These are phyloP conservation scores for Xestia c-nigrum DNA, from an alignment of 2,888 invertebrate genomes.

Conservation along the genomic window DNA sequence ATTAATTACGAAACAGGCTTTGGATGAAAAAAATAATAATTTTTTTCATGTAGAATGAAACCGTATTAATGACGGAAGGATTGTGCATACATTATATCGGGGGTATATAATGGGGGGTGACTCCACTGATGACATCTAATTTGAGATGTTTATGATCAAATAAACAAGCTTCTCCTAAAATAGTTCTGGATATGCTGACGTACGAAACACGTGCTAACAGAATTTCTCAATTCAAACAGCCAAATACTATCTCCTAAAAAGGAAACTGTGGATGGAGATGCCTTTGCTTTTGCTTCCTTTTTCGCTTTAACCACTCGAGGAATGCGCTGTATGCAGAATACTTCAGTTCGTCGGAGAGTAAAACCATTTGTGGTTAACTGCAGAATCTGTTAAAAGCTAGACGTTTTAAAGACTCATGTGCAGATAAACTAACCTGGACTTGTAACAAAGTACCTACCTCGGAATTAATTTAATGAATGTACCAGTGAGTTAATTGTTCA, in stretches of 20 bases:
- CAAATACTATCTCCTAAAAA: not conserved
- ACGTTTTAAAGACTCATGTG: conserved; percentile 21
- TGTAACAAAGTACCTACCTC: not conserved
- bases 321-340: conserved; percentile 27
- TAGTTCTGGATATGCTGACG: not conserved
- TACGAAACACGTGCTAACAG: not conserved
- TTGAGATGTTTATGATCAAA: not conserved
- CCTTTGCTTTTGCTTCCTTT: conserved; percentile 18
- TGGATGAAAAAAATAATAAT: not conserved
- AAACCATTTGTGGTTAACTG: conserved; percentile 40
- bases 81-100: not conserved
- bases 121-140: not conserved
- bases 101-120: not conserved
- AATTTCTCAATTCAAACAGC: not conserved
- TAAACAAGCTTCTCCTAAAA: not conserved
- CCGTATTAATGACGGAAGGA: not conserved
- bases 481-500: not conserved
- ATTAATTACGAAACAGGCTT: not conserved
- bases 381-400: conserved; percentile 21
- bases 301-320: conserved; percentile 23
- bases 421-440: not conserved
- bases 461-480: not conserved
- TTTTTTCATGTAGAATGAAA: not conserved
- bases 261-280: not conserved
- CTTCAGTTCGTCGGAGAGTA: conserved; percentile 30